Base-by-base conservation (phyloP, 2,113 vertebrate species). In the Oryctolagus cuniculus region DNA sequence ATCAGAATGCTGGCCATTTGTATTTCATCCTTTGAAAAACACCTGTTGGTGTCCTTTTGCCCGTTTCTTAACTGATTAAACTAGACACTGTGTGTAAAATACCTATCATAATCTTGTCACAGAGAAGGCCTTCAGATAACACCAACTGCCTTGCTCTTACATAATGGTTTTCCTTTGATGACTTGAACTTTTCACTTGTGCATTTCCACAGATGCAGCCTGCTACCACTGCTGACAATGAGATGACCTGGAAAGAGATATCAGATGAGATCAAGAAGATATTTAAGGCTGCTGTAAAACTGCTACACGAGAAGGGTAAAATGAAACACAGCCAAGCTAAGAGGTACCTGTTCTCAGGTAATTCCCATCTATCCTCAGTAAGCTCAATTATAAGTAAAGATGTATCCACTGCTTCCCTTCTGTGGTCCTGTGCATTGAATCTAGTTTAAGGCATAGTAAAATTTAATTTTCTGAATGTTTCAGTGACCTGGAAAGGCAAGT, bases 311-410 rank as follows among this genome's bases (percentile, higher is more conserved):
- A 99, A 99, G 96, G 99, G 99, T 79, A 99, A 99, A 97, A 99
- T 99, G 98, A 99, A 99, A 97, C 98, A 98, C 89, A 96, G 98
- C 95, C 99, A 99, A 98, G 99, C 99, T 98, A 99, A 99, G 98
- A 99, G 99, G 98, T 99, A 99, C 96, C 99, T 99, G 93, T 99
- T 99, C 97, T 99, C 99, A 95, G 99, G 99, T 99, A 98, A 98
- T 95, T 91, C 95, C 91, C 90, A 82, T 2, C 66, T 24, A 24
- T 61, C 55, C 53, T 95, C 80, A 16, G 38, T 27, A 53, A 93
- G 91, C 7, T 49, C 77, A 44, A 44, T 9, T 44, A 44, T 44
- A 44, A 17, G 89, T 34, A 75, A 24, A 78, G 31, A 55, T 19
- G 0, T 2, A 22, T 24, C 51, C 6, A 15, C 10, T 31, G 74